Evolutionary conservation across 2,113 vertebrate genomes (phyloP), one percentile per base, ranked within the genome.

Genomic region (Empidonax alnorum): DNA sequence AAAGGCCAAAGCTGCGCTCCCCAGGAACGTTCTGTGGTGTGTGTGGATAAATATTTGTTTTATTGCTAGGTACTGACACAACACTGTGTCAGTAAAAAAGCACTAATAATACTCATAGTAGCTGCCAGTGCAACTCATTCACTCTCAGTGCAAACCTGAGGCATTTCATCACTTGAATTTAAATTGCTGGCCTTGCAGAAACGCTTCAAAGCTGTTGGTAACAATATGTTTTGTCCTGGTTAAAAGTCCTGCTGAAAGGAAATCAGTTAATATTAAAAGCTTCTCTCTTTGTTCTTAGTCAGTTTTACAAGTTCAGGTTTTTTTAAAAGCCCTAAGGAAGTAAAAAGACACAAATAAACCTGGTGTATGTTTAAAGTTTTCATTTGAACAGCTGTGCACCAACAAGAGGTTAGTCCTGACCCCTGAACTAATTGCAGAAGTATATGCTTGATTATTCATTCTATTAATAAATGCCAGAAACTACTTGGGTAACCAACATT

Each of bases 51-150:
- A 97, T 94, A 96, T 97, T 96, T 97, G 91, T 28, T 50, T 84
- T 76, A 96, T 95, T 95, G 94, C 95, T 96, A 96, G 94, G 93
- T 91, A 79, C 67, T 96, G 93, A 84, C 49, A 23, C 67, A 82
- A 50, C 35, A 91, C 66, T 41, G 39, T 41, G 39, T 41, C 39
- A 41, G 39, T 41, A 13, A 72, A 59, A 71, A 52, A 75, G 69
- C 24, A 30, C 62, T 22, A 62, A 52, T 15, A 89, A 82, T 24
- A 31, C 52, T 35, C n/a, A 50, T 4, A 35, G 30, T 10, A 65
- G 81, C 81, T 92, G 91, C 84, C 84, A 90, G 80, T 3, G 41
- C 12, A 80, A 55, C 44, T 79, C 46, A 74, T 30, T 75, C 69
- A 41, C 55, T 56, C 49, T 30, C 83, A 74, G 11, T 9, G 39